A percentile compares a stretch with the other conserved stretches of the same genome.
phyloP scores from a whole-genome alignment of 2,113 vertebrate genomes.

The Scopus umbretta region DNA sequence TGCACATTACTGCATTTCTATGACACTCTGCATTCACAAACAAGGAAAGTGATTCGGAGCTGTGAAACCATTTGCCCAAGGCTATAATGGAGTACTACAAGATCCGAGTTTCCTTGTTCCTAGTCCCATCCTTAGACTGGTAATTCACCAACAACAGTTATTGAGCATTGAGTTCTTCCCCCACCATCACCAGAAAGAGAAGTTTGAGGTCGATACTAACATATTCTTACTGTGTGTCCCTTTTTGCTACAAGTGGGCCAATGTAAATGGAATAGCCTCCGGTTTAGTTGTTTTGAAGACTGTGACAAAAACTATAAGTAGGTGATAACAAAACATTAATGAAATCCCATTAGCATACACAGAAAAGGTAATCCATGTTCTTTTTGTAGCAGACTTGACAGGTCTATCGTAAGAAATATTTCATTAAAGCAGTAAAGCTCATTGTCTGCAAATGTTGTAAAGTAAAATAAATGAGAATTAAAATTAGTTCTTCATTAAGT shows the following conservation, averaged over 20 bases:
- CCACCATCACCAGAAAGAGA: not conserved
- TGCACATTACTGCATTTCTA: not conserved
- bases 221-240: not conserved
- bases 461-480: slow-evolving; percentile 17
- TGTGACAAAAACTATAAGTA: not conserved
- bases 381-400: not conserved
- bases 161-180: not conserved
- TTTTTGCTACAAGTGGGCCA: not conserved
- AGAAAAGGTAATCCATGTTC: not conserved
- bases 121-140: not conserved
- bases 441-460: not conserved
- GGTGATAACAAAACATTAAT: not conserved
- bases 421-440: not conserved
- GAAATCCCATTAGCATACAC: not conserved
- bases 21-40: not conserved
- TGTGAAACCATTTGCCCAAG: not conserved
- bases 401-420: not conserved
- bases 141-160: not conserved
- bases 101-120: not conserved
- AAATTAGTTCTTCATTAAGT: slow-evolving; percentile 24
- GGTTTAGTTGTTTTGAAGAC: not conserved
- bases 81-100: not conserved
- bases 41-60: not conserved
- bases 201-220: not conserved
- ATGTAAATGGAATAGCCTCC: not conserved